Conservation (phyloP, 1,140 invertebrate species). For the Papilio helenus region DNA sequence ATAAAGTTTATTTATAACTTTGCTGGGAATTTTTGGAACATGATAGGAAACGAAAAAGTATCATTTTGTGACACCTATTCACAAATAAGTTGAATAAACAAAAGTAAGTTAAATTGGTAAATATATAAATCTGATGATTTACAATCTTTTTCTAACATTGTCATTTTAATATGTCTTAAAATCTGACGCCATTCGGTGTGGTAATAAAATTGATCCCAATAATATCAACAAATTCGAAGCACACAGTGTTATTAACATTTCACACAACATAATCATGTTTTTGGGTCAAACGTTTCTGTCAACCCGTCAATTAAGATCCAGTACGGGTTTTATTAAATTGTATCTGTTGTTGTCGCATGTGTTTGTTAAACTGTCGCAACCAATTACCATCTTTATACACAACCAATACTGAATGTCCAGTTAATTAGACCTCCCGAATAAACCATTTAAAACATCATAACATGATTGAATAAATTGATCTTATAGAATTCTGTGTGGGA, state of each 20-base stretch:
- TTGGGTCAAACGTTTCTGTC: slow-evolving; percentile 22
- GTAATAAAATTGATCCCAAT: slow-evolving; percentile 4
- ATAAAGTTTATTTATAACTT: background rate
- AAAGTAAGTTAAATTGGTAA: no score
- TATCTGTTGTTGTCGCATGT: slow-evolving; percentile 13
- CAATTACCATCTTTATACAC: slow-evolving; percentile 11
- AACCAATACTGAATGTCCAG: background rate
- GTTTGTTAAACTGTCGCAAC: slow-evolving; percentile 2
- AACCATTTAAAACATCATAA: background rate
- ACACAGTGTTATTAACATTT: background rate
- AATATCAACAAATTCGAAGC: background rate
- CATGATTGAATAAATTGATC: slow-evolving; percentile 8
- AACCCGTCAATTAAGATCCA: slow-evolving; percentile 27
- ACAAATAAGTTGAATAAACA: no score
- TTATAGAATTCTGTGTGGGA: background rate
- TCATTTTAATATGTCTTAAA: background rate
- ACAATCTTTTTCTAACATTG: background rate
- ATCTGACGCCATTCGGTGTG: background rate
- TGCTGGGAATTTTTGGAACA: background rate
- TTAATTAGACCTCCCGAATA: background rate
- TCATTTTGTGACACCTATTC: no score
- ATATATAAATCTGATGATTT: no score
- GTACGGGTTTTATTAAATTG: slow-evolving; percentile 27
- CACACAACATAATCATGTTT: slow-evolving; percentile 10
- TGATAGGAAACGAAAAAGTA: no score